phyloP scores from a whole-genome alignment of 2,797 vertebrate genomes.

The Streptopelia turtur region DNA sequence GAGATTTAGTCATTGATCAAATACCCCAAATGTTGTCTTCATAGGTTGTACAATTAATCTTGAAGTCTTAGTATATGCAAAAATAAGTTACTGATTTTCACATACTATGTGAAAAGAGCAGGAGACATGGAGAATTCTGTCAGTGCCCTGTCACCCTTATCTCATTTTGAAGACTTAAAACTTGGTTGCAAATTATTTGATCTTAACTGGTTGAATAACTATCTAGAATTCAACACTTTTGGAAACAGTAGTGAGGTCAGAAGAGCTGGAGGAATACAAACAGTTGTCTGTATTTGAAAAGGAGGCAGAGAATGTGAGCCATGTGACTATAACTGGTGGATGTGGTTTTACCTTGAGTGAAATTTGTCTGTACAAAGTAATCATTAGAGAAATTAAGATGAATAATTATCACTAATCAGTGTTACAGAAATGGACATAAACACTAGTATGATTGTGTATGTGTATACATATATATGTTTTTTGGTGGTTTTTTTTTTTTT shows the following conservation, averaged over 20 bases:
- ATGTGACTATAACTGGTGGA: background rate
- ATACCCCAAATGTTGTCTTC: background rate
- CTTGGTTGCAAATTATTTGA: too few species aligned
- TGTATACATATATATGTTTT: too few species aligned
- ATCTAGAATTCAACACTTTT: background rate
- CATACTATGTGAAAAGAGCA: background rate
- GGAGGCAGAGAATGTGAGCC: background rate
- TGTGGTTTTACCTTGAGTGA: background rate
- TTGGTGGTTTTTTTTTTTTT: too few species aligned
- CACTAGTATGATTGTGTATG: background rate
- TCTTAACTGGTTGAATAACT: background rate
- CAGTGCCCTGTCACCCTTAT: background rate
- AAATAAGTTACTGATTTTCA: background rate
- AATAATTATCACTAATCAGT: background rate
- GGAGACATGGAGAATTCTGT: background rate
- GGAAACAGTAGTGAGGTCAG: background rate
- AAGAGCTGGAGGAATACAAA: background rate
- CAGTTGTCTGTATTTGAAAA: background rate
- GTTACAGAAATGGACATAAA: background rate
- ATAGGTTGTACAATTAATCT: background rate
- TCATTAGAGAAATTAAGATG: background rate
- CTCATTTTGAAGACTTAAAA: background rate
- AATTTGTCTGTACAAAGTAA: background rate
- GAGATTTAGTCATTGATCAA: background rate
- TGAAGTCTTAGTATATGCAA: background rate